A percentile compares a stretch with the other conserved stretches of the same genome.
Conservation (phyloP, 2,113 vertebrate species). For the Natator depressus region DNA sequence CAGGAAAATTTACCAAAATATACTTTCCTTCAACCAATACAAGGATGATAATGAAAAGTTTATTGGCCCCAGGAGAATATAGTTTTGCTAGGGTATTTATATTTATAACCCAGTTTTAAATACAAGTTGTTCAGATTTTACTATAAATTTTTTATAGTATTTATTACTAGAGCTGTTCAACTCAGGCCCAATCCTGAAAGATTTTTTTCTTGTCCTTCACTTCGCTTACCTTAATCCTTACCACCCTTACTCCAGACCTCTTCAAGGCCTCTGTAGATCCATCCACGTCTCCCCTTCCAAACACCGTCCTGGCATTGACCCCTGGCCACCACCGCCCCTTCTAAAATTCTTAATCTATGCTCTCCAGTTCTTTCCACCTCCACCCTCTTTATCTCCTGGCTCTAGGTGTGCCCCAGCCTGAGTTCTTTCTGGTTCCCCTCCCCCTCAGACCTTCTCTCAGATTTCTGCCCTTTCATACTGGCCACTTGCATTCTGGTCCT, state of each 20-base stretch:
- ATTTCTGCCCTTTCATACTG: neutral
- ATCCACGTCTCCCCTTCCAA: neutral
- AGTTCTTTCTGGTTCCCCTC: fast-evolving
- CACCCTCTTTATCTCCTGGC: neutral
- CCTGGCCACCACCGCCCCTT: fast-evolving
- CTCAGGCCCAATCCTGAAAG: neutral
- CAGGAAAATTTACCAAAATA: slow-evolving; percentile 4
- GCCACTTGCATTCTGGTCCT: neutral
- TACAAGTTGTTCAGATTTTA: neutral
- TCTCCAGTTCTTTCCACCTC: neutral
- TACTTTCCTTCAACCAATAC: neutral
- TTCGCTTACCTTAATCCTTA: neutral
- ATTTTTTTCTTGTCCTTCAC: neutral
- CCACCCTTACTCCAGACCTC: neutral
- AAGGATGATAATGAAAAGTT: neutral
- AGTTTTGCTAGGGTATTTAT: neutral
- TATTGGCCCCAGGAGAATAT: neutral
- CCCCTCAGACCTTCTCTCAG: neutral
- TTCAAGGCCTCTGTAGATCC: neutral
- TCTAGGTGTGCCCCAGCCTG: fast-evolving
- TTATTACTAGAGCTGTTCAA: neutral
- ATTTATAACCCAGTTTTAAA: neutral
- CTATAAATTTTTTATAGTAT: neutral
- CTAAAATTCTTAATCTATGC: fast-evolving
- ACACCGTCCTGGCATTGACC: fast-evolving